Percentiles rank a stretch among this genome's conserved stretches.
These are phyloP conservation scores for Stratiolaelaps scimitus DNA, from an alignment of 1,140 invertebrate genomes.

Conservation along the genomic window DNA sequence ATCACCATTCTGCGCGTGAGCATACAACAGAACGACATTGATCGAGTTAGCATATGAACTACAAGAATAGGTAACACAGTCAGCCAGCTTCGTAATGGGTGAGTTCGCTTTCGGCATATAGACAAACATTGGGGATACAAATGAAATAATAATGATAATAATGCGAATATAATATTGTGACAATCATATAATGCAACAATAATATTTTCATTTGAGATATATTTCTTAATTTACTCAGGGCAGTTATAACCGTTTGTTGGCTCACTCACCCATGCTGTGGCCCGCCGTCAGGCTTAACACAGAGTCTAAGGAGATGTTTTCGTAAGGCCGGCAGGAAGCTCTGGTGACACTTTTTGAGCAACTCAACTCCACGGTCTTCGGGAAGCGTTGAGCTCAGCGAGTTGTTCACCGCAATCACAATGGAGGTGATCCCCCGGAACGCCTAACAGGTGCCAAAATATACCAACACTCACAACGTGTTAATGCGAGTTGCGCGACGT, in stretches of 20 bases:
- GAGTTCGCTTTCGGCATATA: too few relatives aligned
- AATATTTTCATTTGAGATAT: too few relatives aligned
- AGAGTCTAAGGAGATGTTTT: constrained; percentile 67
- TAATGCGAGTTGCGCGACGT: constrained; percentile 85
- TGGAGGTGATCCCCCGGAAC: constrained; percentile 40
- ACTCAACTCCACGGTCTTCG: constrained; percentile 52
- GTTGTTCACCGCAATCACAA: constrained; percentile 40
- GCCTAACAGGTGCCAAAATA: constrained; percentile 35
- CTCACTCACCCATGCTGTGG: constrained; percentile 70
- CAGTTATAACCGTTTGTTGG: too few relatives aligned
- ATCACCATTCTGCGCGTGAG: constrained; percentile 60
- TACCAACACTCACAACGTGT: constrained; percentile 48
- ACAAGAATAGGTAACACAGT: constrained; percentile 29
- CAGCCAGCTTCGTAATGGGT: too few relatives aligned
- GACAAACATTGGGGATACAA: background rate
- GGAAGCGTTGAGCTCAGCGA: constrained; percentile 56
- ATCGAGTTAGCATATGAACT: constrained; percentile 29
- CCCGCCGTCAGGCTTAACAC: constrained; percentile 83
- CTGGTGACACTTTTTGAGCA: constrained; percentile 70
- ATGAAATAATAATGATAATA: too few relatives aligned
- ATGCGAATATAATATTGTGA: too few relatives aligned
- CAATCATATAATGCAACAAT: too few relatives aligned
- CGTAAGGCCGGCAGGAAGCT: constrained; percentile 73
- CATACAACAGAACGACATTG: constrained; percentile 33
- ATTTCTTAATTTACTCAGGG: too few relatives aligned